A percentile compares a stretch with the other conserved stretches of the same genome.
Evolutionary conservation across 2,113 vertebrate genomes (phyloP).

Genomic region (Dermatemys mawii): DNA sequence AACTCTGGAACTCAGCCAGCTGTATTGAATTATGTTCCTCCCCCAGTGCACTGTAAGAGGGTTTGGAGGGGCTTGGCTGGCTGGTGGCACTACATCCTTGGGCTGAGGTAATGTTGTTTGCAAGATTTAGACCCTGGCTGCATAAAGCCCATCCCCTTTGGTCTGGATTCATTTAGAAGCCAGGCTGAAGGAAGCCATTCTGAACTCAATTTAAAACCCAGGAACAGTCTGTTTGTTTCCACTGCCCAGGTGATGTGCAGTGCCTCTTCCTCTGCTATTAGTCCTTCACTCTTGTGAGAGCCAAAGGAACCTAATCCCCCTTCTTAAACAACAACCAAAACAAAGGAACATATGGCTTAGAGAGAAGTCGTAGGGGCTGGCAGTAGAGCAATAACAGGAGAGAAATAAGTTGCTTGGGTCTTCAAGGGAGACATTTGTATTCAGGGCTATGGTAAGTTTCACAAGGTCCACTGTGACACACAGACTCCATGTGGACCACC

Average conservation of each 20-base stretch:
- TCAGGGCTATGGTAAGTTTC: constrained; percentile 16
- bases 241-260: not conserved
- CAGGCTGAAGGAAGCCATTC: not conserved
- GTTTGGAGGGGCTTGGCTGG: not conserved
- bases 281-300: not conserved
- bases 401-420: not conserved
- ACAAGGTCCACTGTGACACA: not conserved
- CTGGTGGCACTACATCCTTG: not conserved
- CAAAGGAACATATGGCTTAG: not conserved
- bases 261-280: no score
- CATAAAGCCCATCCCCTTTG: not conserved
- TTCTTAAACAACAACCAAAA: not conserved
- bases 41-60: not conserved
- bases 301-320: not conserved
- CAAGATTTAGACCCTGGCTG: rapidly evolving
- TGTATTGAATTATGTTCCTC: not conserved
- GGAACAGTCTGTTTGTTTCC: not conserved
- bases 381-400: not conserved
- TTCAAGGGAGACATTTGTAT: not conserved
- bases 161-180: not conserved
- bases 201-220: not conserved
- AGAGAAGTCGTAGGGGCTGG: not conserved
- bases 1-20: not conserved
- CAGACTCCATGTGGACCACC: constrained; percentile 42
- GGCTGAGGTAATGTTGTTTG: not conserved